These are phyloP conservation scores for Sphenopsis melanotis DNA, from an alignment of 2,797 vertebrate species.

Conservation along the genomic window DNA sequence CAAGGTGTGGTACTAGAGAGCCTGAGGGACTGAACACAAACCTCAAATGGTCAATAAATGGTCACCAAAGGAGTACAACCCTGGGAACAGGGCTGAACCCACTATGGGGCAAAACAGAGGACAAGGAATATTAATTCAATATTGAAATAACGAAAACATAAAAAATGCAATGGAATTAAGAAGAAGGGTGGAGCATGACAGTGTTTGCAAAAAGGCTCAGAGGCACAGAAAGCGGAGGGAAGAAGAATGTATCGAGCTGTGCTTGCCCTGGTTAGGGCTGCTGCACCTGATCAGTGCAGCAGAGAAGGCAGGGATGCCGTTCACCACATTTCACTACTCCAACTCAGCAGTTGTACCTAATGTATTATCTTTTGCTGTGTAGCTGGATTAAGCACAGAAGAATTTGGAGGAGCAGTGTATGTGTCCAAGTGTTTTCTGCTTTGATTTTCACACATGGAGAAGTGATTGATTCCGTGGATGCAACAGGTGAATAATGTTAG, in stretches of 20 bases:
- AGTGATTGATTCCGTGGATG: not conserved
- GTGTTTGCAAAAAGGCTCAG: not conserved
- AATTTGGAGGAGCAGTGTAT: not conserved
- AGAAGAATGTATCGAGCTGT: not conserved
- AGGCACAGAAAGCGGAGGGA: not conserved
- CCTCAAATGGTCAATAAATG: not conserved
- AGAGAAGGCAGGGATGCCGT: not conserved
- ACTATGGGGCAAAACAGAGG: not conserved
- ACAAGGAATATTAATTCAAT: not conserved
- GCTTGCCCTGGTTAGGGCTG: not conserved
- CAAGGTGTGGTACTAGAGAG: fast-evolving
- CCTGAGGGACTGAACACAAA: not conserved
- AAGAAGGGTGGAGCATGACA: not conserved
- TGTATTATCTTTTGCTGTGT: not conserved
- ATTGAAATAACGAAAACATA: not conserved
- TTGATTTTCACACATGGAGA: not conserved
- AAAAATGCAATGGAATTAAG: not conserved
- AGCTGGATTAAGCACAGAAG: not conserved
- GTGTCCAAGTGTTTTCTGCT: not conserved
- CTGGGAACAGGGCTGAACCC: not conserved
- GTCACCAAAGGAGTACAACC: not conserved
- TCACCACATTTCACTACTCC: not conserved
- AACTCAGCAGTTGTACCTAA: not conserved
- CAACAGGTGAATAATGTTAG: not conserved
- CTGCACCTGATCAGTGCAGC: fast-evolving